These are phyloP conservation scores for Chromoteleia sp. DNA, from an alignment of 2,888 invertebrate species.

Conservation along the genomic window DNA sequence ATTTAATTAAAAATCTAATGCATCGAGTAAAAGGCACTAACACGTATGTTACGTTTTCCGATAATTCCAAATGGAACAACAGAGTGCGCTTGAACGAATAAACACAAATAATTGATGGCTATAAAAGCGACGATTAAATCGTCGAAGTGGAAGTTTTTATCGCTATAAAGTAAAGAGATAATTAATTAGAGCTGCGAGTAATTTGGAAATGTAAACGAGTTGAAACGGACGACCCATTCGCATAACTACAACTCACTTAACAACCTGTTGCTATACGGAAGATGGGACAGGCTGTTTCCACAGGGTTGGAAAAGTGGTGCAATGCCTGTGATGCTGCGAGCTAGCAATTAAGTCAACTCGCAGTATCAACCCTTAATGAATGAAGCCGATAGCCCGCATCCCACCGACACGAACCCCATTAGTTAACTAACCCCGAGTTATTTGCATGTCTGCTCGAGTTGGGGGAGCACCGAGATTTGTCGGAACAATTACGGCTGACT, in stretches of 20 bases:
- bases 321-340: conserved; percentile 80
- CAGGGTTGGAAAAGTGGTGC: conserved; percentile 72
- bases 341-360: conserved; percentile 82
- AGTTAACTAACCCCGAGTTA: conserved; percentile 84
- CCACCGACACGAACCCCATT: conserved; percentile 81
- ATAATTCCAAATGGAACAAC: no score
- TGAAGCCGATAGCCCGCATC: conserved; percentile 79
- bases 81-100: no score
- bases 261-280: conserved; percentile 81
- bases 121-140: conserved; percentile 44
- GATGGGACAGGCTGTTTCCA: conserved; percentile 71
- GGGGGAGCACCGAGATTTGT: conserved; percentile 81
- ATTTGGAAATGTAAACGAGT: conserved; percentile 80
- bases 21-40: no score
- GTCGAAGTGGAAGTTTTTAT: conserved; percentile 37
- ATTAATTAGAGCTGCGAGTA: conserved; percentile 80
- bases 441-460: conserved; percentile 82
- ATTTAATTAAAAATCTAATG: no score
- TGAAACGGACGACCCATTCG: conserved; percentile 73
- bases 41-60: no score
- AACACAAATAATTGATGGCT: conserved; percentile 16
- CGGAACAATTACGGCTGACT: conserved; percentile 82
- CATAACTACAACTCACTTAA: conserved; percentile 64
- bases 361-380: conserved; percentile 84
- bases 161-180: conserved; percentile 74